Base-by-base conservation (phyloP, 2,888 invertebrate species). In the Meganola albula region DNA sequence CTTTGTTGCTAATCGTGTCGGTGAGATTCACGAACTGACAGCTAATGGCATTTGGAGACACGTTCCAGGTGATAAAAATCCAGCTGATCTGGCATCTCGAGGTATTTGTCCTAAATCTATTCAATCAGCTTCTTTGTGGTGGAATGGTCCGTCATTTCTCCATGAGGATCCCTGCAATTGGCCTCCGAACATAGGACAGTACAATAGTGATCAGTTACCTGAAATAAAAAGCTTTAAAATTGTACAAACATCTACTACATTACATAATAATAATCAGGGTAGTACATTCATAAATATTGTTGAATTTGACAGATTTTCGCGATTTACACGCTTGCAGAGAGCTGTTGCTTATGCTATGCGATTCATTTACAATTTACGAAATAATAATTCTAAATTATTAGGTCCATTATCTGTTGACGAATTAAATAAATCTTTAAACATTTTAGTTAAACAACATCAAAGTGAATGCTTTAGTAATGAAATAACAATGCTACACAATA, bases 1-100 rank as follows among this genome's bases (percentile, higher is more conserved):
- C 10, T 56, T 53, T 32, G 55, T 56, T 6, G 42, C 46, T 8
- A 52, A 52, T 22, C 31, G 57, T 13, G 20, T 50, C 3, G 12
- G 24, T 7, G 48, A 50, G 32, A 50, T 53, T 3, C 4, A 9
- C 4, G 44, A 55, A 14, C 3, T 40, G 2, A 48, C 51, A 0
- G 12, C 21, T 4, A 12, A 38, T 4, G 18, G 24, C 1, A 35
- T 29, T 0, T 52, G 50, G 51, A 34, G 48, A 4, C 48, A 54
- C 12, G 49, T 54, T 0, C 54, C 50, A 0, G 52, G 53, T 2
- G 23, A 22, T 1, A 8, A 10, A 1, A 57, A 53, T 24, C 53
- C 53, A 0, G 49, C 52, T 4, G 53, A 56, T 11, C 23, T 49
- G 7, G 44, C 47, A 4, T 55, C 52, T 6, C 31, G 53, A 4